phyloP scores from a whole-genome alignment of 2,113 vertebrate genomes.

The Rostratula benghalensis region DNA sequence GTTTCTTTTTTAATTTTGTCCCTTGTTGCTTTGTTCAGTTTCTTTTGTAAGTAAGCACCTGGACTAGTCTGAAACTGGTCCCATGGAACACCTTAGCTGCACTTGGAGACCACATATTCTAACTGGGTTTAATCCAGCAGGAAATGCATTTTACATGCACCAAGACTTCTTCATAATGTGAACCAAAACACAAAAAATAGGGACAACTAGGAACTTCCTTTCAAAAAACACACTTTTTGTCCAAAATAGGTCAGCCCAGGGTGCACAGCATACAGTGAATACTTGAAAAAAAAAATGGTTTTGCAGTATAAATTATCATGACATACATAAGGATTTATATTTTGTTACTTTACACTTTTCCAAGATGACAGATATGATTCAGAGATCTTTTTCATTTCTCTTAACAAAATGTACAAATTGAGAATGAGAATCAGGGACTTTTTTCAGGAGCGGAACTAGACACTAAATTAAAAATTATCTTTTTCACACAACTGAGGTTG shows the following conservation, averaged over 20 bases:
- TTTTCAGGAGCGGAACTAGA: neutral
- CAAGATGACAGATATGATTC: neutral
- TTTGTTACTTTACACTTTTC: neutral
- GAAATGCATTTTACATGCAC: neutral
- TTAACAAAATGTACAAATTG: neutral
- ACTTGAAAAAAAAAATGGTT: neutral
- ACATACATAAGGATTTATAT: neutral
- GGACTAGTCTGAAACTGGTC: neutral
- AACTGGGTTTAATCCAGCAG: neutral
- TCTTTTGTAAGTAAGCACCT: neutral
- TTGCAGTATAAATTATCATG: neutral
- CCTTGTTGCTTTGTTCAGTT: too few species aligned
- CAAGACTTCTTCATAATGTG: neutral
- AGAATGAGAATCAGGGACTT: neutral
- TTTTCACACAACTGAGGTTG: neutral
- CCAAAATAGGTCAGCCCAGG: neutral
- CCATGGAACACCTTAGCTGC: neutral
- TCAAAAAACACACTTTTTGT: neutral
- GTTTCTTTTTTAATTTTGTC: neutral
- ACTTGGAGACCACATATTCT: neutral
- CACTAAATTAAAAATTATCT: neutral
- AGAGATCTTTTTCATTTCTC: neutral
- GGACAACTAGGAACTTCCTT: neutral
- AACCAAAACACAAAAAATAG: neutral
- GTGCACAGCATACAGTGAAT: neutral